These are phyloP conservation scores for Trichacis sp. DNA, from an alignment of 2,888 invertebrate species.

Conservation along the genomic window DNA sequence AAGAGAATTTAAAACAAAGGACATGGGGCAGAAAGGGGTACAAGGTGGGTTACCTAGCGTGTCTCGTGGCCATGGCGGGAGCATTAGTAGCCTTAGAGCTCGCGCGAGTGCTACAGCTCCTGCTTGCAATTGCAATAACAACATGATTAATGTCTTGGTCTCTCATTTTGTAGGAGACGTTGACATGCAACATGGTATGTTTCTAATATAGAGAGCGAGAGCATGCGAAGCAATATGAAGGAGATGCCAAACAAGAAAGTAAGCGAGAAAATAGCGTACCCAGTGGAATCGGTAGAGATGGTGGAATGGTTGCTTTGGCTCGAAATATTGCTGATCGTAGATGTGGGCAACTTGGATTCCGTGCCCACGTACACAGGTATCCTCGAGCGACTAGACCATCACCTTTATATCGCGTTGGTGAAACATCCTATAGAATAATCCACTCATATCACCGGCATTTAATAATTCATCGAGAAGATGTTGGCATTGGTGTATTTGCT, in stretches of 20 bases:
- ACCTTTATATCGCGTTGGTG: no score
- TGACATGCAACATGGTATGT: no score
- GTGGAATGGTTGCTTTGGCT: slow-evolving; percentile 68
- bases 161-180: slow-evolving; percentile 7
- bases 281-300: slow-evolving; percentile 67
- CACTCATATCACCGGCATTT: no score
- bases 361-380: slow-evolving; percentile 80
- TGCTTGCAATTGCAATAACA: slow-evolving; percentile 25
- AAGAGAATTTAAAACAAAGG: not conserved
- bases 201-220: no score
- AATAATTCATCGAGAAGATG: no score
- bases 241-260: no score
- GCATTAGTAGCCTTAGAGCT: slow-evolving; percentile 69
- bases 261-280: slow-evolving; percentile 58
- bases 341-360: slow-evolving; percentile 73
- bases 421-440: no score
- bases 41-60: slow-evolving; percentile 62
- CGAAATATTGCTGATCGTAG: slow-evolving; percentile 68
- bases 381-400: slow-evolving; percentile 77
- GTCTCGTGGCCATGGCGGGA: slow-evolving; percentile 65
- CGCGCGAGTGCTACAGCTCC: slow-evolving; percentile 66
- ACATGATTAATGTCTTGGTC: not conserved
- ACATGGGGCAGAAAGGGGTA: no score
- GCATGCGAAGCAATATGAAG: no score
- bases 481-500: no score